Percentiles rank a stretch among this genome's conserved stretches.
phyloP scores from a whole-genome alignment of 2,888 invertebrate species.

The Exephanes ischioxanthus region DNA sequence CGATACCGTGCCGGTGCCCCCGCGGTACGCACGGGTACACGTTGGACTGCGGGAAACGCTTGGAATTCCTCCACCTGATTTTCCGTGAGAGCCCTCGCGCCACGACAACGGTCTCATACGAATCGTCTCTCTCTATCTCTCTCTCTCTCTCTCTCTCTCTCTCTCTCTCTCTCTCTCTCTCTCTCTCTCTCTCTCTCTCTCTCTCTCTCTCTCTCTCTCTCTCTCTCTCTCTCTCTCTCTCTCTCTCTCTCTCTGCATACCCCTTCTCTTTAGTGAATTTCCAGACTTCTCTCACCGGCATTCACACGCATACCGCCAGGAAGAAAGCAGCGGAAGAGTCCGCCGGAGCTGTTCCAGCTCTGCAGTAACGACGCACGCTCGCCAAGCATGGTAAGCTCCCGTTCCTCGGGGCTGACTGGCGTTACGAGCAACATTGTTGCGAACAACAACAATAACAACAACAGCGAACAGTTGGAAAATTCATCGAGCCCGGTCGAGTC shows the following conservation, averaged over 20 bases:
- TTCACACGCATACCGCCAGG: conserved; percentile 3
- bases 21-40: neutral
- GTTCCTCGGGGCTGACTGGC: conserved; percentile 76
- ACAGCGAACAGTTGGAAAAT: conserved; percentile 1
- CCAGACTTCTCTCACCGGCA: conserved; percentile 26
- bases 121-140: neutral
- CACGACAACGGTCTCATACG: neutral
- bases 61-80: conserved; percentile 56
- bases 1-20: neutral
- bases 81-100: conserved; percentile 43
- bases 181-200: neutral
- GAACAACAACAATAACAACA: conserved; percentile 47
- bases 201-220: neutral
- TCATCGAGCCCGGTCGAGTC: conserved; percentile 10
- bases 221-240: neutral
- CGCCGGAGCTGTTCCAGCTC: neutral
- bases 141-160: neutral
- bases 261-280: neutral
- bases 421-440: conserved; percentile 65
- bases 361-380: neutral
- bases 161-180: no score
- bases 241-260: no score
- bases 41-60: conserved; percentile 21
- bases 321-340: conserved; percentile 10
- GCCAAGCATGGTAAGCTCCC: conserved; percentile 82